Evolutionary conservation across 2,797 vertebrate species (phyloP), one percentile per base, ranked within the genome.

Genomic region (Otolemur crassicaudatus): DNA sequence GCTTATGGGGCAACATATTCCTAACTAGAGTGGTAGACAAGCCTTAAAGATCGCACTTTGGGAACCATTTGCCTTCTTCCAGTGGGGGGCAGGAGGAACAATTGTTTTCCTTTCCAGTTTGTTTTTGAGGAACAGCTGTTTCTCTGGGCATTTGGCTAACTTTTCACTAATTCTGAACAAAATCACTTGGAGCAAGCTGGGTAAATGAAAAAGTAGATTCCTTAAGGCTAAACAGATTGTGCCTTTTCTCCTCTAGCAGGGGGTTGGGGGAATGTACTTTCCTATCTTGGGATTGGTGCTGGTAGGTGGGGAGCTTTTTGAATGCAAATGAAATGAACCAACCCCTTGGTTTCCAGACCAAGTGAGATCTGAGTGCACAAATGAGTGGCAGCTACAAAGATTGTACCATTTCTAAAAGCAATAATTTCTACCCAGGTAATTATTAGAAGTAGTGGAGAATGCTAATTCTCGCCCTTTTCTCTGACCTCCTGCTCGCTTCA

Each of bases 81-180:
- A 53, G 11, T 86, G n/a, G 85, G 31, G 56, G 25, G 53, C 73
- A 69, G 73, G 87, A 94, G 81, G 49, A 75, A 40, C 0, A 13
- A 70, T 65, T 93, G 85, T 97, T 97, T 97, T 94, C 70, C 77
- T 94, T 96, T 75, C 60, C 87, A 85, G 73, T 92, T 96, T 96
- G 96, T 90, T 97, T 94, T 87, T 91, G 73, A 95, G 90, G 43
- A 96, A 83, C 96, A 98, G 93, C 93, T 95, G 95, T 84, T 94
- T 97, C 91, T 85, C 87, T 67, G 84, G 89, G 65, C 94, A 96
- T 96, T 97, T 97, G 95, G 96, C 76, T 92, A 89, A 91, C 60
- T 95, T 56, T 86, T 95, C 79, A 77, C 56, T 90, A 95, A 97
- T 72, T 84, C 90, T 92, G 43, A 97, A 81, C 83, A 93, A 97